These are phyloP conservation scores for Eupithecia pulchellata DNA, from an alignment of 2,888 invertebrate species.

Conservation along the genomic window DNA sequence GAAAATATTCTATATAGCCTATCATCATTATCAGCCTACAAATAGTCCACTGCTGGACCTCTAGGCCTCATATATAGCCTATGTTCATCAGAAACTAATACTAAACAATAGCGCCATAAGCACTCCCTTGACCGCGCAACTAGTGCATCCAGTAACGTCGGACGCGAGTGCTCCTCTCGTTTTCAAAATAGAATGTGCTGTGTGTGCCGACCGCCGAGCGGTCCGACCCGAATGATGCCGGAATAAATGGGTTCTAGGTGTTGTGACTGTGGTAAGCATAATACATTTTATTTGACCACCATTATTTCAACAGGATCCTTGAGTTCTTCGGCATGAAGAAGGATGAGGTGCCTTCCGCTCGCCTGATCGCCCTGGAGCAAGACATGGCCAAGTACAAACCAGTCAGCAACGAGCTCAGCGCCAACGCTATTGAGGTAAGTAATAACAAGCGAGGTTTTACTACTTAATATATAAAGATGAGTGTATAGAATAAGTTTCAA, in stretches of 20 bases:
- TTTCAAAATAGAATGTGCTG: conserved; percentile 51
- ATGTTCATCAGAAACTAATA: no score
- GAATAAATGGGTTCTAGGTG: conserved; percentile 49
- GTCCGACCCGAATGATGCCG: conserved; percentile 48
- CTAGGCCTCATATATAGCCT: no score
- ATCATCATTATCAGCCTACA: no score
- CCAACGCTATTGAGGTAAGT: conserved; percentile 87
- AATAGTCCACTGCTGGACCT: no score
- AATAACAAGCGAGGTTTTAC: not conserved
- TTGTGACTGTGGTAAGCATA: conserved; percentile 19
- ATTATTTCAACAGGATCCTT: conserved; percentile 88
- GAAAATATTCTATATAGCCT: no score
- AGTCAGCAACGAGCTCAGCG: conserved; percentile 88
- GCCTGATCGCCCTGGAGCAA: conserved; percentile 97
- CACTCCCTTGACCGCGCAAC: conserved; percentile 78
- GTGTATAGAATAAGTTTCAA: no score
- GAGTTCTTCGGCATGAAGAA: conserved; percentile 99
- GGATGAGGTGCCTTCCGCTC: conserved; percentile 95
- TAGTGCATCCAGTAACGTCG: conserved; percentile 68
- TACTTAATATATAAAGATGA: no score
- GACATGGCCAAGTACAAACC: conserved; percentile 99
- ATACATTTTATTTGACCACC: not conserved
- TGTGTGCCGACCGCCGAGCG: conserved; percentile 36
- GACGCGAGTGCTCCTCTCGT: conserved; percentile 42
- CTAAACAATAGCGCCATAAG: no score